Evolutionary conservation across 2,113 vertebrate species (phyloP), one percentile per base, ranked within the genome.

Genomic region (Cheilinus undulatus): DNA sequence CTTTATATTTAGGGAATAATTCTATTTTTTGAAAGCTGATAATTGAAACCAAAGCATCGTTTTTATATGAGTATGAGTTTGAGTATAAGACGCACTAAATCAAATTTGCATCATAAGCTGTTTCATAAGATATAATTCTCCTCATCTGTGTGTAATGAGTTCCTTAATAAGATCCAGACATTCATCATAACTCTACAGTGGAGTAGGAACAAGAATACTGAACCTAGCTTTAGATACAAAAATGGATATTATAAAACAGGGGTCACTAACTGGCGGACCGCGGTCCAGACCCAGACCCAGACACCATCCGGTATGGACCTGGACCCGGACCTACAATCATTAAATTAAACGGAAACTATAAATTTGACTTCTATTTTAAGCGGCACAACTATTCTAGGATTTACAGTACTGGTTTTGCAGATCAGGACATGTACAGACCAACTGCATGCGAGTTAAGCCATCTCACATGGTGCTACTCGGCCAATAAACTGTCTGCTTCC

Each of bases 141-240:
- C 51, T 7, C 66, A 49, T 38, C 61, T 67, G 50, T 19, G 12
- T 45, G 40, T 24, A 59, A 76, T 72, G 53, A 69, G 27, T 30
- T 43, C 2, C 34, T 30, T 52, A 23, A 83, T 42, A 40, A 14
- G 11, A 78, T 12, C 36, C 66, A 84, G 57, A 68, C 15, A 27
- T 34, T n/a, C 7, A 54, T 53, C 3, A 43, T 45, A 23, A 61
- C 27, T 36, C 14, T 17, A 38, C 19, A 45, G 42, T 7, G 2
- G 13, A 57, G 19, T 11, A 46, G 22, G 17, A 58, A 36, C 17
- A 19, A 48, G 24, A 49, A 8, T 27, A 22, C 38, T 49, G 11
- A n/a, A 19, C 2, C 13, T 8, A 28, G 3, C 5, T 27, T 40
- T 23, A 7, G 13, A 17, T 4, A 17, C 38, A 19, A 42, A 19